These are phyloP conservation scores for Eumeta japonica DNA, from an alignment of 1,140 invertebrate genomes.

Conservation along the genomic window DNA sequence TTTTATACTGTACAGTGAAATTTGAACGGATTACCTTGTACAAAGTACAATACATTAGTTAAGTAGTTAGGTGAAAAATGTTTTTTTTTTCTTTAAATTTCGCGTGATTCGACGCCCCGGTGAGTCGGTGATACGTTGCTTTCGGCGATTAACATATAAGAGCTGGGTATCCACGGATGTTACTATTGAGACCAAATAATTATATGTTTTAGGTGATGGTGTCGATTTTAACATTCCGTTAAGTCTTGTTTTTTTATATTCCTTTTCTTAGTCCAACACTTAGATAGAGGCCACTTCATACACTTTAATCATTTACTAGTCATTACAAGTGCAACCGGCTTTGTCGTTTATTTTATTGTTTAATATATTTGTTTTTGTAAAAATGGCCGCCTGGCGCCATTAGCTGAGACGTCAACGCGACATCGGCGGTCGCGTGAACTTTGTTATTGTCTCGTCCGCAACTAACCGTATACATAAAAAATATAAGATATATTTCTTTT, in stretches of 20 bases:
- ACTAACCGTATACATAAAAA: too few species aligned
- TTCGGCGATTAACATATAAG: too few species aligned
- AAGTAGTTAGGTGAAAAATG: constrained; percentile 51
- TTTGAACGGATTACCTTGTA: constrained; percentile 34
- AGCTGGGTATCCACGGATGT: constrained; percentile 43
- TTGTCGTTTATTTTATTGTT: constrained; percentile 11
- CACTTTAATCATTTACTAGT: constrained; percentile 54
- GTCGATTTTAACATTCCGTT: constrained; percentile 57
- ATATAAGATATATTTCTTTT: too few species aligned
- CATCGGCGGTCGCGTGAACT: constrained; percentile 16
- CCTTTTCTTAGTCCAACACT: constrained; percentile 35
- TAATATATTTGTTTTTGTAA: constrained; percentile 19
- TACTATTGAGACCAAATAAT: constrained; percentile 56
- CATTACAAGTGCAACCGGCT: constrained; percentile 53
- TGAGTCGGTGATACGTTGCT: too few species aligned
- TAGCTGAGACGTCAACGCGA: constrained; percentile 45
- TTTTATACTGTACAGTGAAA: constrained; percentile 40
- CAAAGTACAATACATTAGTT: constrained; percentile 55
- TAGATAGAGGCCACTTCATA: constrained; percentile 40
- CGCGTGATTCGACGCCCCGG: too few species aligned
- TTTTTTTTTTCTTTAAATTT: too few species aligned
- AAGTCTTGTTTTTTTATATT: constrained; percentile 21
- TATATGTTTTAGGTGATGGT: constrained; percentile 53
- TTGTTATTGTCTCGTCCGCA: too few species aligned
- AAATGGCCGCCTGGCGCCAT: constrained; percentile 15